Base-by-base conservation (phyloP, 2,113 vertebrate genomes). In the Glaucomys volans region DNA sequence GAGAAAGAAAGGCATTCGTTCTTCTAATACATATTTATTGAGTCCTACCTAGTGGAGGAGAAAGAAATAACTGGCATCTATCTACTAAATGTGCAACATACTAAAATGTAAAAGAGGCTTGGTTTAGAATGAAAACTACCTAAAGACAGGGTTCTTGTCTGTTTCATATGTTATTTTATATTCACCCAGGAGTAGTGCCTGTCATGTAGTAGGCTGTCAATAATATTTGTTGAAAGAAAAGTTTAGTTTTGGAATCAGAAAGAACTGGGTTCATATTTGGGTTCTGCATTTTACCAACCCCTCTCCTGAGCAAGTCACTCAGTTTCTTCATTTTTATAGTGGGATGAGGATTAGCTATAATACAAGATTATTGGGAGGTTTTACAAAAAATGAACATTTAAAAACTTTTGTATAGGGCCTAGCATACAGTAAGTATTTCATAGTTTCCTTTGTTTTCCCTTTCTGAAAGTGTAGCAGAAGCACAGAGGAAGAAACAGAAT, bases 271-370 rank as follows among this genome's bases (percentile, higher is more conserved):
- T 95, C 22, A 26, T 85, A 28, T 83, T 62, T 90, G 66, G 92
- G 9, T 59, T 87, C 42, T 96, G 24, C 5, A 42, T 20, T 76
- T 79, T 90, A 50, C 13, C n/a, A 79, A 13, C n/a, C 6, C 12
- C 47, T 95, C 75, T 80, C 30, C 18, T 90, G 77, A 64, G n/a
- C 44, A 82, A 47, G 37, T 94, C 62, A 75, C 44, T 92, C 35
- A 87, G 17, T 91, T 96, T 93, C 72, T 50, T 92, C 28, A 2
- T 96, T 97, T 94, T 86, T 95, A 64, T 90, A 83, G 90, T 90
- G 75, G 35, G 22, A 66, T 52, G 94, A 54, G n/a, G 13, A 79
- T 94, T 94, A 89, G 30, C 50, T 79, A 40, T 52, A 40, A 85
- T 57, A 91, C 13, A 85, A n/a, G 59, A 20, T 90, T 92, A 81